Evolutionary conservation across 2,888 invertebrate genomes (phyloP).

Genomic region (Ennomos erosarius): DNA sequence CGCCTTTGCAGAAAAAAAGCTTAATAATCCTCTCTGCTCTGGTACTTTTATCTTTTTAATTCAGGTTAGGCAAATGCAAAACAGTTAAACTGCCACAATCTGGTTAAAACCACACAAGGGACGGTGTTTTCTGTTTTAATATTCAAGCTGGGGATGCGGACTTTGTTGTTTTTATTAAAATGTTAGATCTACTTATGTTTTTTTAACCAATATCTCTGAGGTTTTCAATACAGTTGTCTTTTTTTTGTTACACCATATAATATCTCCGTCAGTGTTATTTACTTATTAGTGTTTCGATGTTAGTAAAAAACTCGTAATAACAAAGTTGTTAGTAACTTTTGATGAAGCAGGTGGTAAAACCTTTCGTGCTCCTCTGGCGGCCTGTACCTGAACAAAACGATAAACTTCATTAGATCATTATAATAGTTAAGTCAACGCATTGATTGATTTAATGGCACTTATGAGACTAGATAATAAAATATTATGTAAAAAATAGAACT

Average conservation of each 20-base stretch:
- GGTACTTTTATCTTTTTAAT: conserved; percentile 29
- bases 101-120: conserved; percentile 27
- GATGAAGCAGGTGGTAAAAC: conserved; percentile 40
- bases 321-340: conserved; percentile 1
- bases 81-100: conserved; percentile 13
- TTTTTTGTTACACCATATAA: no score
- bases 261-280: no score
- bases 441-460: no score
- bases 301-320: no score
- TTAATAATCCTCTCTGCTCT: conserved; percentile 14
- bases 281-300: no score
- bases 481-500: no score
- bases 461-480: no score
- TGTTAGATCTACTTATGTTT: no score
- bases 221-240: no score
- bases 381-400: conserved; percentile 63
- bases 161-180: no score
- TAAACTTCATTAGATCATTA: conserved; percentile 13
- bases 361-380: conserved; percentile 53
- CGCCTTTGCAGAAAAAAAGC: background rate
- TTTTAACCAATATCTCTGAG: no score
- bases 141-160: conserved; percentile 1
- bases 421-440: no score
- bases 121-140: conserved; percentile 4
- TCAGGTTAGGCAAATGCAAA: conserved; percentile 18